Base-by-base conservation (phyloP, 2,888 invertebrate genomes). In the Aphodius sticticus region DNA sequence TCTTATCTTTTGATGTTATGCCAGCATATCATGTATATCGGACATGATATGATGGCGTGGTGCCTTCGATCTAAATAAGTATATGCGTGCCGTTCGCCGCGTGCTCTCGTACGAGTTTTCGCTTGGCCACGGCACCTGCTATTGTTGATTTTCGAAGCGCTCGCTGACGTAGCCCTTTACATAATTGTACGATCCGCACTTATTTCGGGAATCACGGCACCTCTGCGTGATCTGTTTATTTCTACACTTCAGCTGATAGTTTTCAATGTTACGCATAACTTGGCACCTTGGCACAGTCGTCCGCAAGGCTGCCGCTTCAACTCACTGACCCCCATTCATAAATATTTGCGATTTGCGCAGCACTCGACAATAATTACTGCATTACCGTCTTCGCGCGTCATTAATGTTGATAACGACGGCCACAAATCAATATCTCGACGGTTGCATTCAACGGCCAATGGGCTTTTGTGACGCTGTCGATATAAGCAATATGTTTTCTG, bases 321-420 rank as follows among this genome's bases (percentile, higher is more conserved):
- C 77, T 77, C 36, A 77, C 77, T 71, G 53, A 77, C 70, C 70
- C 71, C 77, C 77, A 77, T 77, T 77, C 77, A 77, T 77, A 77
- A n/a, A 77, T 77, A 37, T 38, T 77, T 71, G 38, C 53, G 53
- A 53, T 12, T 53, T 53, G 53, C 2, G 53, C 6, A 0, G 9
- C 6, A 9, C 53, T 7, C 53, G 12, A 53, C 53, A 53, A 53
- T 53, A 53, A 53, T 53, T 53, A 12, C 53, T 53, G 53, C 53
- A 53, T 53, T 53, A 53, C 53, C 53, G 9, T 53, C 53, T 53
- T 12, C 53, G 12, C 53, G 12, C 53, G 53, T 53, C 7, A 53
- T 12, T 5, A 53, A 9, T 53, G 12, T 26, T 12, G 53, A 53
- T 53, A 53, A 53, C 53, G 53, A 9, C 12, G 7, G 53, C 12